Base-by-base conservation (phyloP, 2,888 invertebrate species). In the Himalopsyche anomala region DNA sequence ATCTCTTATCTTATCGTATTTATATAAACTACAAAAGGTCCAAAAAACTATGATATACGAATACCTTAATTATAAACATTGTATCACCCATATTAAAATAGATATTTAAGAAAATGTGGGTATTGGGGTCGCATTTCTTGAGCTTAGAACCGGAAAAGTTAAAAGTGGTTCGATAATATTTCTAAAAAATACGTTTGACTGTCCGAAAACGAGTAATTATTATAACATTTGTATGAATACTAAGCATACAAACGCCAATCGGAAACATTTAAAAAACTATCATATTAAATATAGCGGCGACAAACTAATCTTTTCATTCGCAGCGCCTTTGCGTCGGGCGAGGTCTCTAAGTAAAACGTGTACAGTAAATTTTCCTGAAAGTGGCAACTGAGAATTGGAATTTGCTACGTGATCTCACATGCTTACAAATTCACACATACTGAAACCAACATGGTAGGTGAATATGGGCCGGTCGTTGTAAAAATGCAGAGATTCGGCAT, bases 341-440 rank as follows among this genome's bases (percentile, higher is more conserved):
- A 19, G 62, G 62, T 62, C 19, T 62, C 62, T 62, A 62, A 62
- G 62, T 80, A 80, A 80, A 80, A n/a, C 38, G 42, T 80, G 80
- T 84, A 82, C 79, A 82, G 62, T 84, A 86, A 87, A 87, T 87
- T 87, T 81, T 56, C 80, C 85, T 83, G 86, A 86, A 85, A 87
- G 86, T 86, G 86, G 87, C 87, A 87, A 82, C 83, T 80, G 87
- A 86, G 86, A 87, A 87, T 87, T 87, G 87, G 87, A 87, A 87
- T 83, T 85, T 83, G 85, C 82, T 85, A 85, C 85, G 85, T 85
- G 85, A 54, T 51, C 83, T 74, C 83, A 5, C 83, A 79, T 79
- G 45, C 62, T 62, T 62, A 28, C 62, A 62, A 62, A 62, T 62
- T 62, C 62, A 28, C 62, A 62, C 62, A 62, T 62, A 62, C 62